Evolutionary conservation across 2,888 invertebrate genomes (phyloP).

Genomic region (Synergus gifuensis): DNA sequence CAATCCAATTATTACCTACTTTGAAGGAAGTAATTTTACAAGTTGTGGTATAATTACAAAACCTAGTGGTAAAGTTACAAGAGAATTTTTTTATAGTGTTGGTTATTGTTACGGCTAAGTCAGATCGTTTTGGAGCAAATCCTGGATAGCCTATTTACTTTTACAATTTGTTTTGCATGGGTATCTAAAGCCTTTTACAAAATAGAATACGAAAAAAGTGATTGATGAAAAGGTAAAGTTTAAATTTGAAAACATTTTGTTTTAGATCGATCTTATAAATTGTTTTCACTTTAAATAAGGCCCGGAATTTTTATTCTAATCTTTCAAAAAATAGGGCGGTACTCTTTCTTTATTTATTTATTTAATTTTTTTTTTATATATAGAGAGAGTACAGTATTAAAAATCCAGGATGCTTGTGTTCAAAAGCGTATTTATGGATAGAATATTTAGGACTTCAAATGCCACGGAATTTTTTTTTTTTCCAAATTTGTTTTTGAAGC

Average conservation of each 20-base stretch:
- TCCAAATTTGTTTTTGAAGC: neutral
- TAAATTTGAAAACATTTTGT: neutral
- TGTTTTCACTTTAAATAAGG: neutral
- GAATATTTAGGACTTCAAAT: neutral
- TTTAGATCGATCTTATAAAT: neutral
- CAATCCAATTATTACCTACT: too few species aligned
- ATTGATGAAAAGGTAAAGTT: neutral
- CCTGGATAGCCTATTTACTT: neutral
- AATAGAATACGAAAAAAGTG: neutral
- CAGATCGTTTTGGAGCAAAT: neutral
- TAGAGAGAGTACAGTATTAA: neutral
- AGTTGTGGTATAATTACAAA: neutral
- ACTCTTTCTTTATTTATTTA: conserved; percentile 9
- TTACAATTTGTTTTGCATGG: neutral
- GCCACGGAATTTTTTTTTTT: neutral
- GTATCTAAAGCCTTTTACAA: neutral
- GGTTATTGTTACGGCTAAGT: conserved; percentile 4
- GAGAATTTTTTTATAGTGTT: neutral
- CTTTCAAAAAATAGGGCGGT: neutral
- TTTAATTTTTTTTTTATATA: neutral
- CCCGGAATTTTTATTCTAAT: conserved; percentile 1
- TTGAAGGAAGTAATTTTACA: neutral
- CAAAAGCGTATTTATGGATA: neutral
- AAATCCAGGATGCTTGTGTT: neutral
- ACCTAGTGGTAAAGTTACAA: too few species aligned